A percentile compares a stretch with the other conserved stretches of the same genome.
phyloP scores from a whole-genome alignment of 1,140 invertebrate genomes.

The Tenebrio molitor region DNA sequence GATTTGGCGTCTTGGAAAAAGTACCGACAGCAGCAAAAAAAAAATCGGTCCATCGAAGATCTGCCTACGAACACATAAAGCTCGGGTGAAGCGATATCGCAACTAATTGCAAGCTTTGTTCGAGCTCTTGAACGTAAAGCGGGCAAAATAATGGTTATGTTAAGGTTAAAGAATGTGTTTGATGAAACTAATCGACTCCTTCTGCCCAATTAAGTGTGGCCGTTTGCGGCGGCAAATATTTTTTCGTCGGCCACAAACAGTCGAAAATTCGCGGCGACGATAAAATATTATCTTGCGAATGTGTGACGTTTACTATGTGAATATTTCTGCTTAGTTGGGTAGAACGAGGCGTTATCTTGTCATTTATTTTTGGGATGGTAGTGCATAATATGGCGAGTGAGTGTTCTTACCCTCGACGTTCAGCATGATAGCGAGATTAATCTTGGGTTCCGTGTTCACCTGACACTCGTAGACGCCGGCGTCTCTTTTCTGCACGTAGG shows the following conservation, averaged over 20 bases:
- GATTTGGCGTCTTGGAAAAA: no score
- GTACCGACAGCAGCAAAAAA: no score
- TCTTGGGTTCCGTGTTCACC: conserved; percentile 88
- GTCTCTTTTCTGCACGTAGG: conserved; percentile 87
- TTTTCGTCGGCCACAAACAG: neutral
- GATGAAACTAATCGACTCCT: conserved; percentile 11
- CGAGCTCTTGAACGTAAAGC: conserved; percentile 7
- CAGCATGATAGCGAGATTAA: conserved; percentile 83
- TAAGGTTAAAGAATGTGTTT: neutral
- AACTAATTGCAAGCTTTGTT: conserved; percentile 7
- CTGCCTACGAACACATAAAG: neutral
- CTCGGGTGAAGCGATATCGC: neutral
- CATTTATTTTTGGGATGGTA: conserved; percentile 26
- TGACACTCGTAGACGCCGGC: conserved; percentile 91
- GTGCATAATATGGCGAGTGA: conserved; percentile 24
- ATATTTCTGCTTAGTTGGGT: conserved; percentile 35
- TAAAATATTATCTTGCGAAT: conserved; percentile 21
- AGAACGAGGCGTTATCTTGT: conserved; percentile 26
- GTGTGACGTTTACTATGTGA: conserved; percentile 28
- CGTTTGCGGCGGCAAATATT: neutral
- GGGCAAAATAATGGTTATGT: neutral
- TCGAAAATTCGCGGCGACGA: neutral
- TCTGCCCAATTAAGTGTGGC: conserved; percentile 23
- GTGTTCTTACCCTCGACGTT: conserved; percentile 80
- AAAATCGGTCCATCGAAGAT: neutral